phyloP scores from a whole-genome alignment of 2,888 invertebrate genomes.

The Venusia cambrica region DNA sequence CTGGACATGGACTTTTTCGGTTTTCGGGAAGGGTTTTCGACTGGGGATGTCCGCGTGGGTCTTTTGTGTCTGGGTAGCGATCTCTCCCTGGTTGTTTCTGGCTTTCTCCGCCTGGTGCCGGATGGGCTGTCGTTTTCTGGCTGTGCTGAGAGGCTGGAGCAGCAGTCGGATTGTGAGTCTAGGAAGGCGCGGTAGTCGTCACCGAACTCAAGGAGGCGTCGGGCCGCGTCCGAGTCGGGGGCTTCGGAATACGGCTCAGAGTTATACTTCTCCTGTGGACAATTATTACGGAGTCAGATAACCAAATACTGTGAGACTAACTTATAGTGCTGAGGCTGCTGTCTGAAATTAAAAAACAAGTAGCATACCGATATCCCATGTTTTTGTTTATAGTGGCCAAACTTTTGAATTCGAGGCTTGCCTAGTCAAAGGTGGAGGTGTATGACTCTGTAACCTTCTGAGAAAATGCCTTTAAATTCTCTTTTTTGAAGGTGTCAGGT shows the following conservation, averaged over 20 bases:
- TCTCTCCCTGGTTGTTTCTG: constrained; percentile 58
- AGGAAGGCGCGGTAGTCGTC: constrained; percentile 95
- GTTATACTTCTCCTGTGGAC: constrained; percentile 91
- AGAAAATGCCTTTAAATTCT: too few relatives aligned
- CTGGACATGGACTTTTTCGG: constrained; percentile 76
- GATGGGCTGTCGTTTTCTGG: constrained; percentile 68
- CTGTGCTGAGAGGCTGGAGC: constrained; percentile 88
- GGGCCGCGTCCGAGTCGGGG: constrained; percentile 91
- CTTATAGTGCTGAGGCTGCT: too few relatives aligned
- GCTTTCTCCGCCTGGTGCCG: constrained; percentile 58
- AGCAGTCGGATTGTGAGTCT: constrained; percentile 94
- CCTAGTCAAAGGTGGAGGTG: too few relatives aligned
- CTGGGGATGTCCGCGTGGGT: constrained; percentile 60
- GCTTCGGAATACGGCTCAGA: constrained; percentile 95
- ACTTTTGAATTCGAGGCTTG: too few relatives aligned
- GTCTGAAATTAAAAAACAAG: too few relatives aligned
- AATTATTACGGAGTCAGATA: too few relatives aligned
- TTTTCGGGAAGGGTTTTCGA: constrained; percentile 64
- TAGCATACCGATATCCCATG: too few relatives aligned
- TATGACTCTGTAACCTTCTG: too few relatives aligned
- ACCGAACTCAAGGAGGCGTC: constrained; percentile 91
- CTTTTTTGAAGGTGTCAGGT: too few relatives aligned
- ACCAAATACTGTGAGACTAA: too few relatives aligned
- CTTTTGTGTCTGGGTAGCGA: constrained; percentile 64
- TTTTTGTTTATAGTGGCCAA: too few relatives aligned